Percentiles rank a stretch among this genome's conserved stretches.
phyloP scores from a whole-genome alignment of 2,888 invertebrate genomes.

The Laspeyria flexula region DNA sequence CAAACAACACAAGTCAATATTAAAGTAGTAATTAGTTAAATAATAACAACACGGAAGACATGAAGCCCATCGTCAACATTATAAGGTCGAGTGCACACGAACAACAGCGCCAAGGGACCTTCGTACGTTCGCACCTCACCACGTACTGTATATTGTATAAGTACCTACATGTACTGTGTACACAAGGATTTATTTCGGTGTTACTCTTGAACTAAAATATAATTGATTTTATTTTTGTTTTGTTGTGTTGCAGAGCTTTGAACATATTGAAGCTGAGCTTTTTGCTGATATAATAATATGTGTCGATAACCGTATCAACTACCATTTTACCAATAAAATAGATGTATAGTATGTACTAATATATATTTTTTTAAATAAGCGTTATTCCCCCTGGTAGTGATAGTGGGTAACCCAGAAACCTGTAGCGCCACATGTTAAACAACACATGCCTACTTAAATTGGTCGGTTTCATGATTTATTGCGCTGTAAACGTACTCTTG shows the following conservation, averaged over 20 bases:
- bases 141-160: constrained; percentile 2
- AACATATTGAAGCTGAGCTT: too few relatives aligned
- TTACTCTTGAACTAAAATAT: constrained; percentile 18
- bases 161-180: constrained; percentile 9
- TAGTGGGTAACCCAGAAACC: constrained; percentile 16
- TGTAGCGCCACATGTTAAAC: constrained; percentile 5
- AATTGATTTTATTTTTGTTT: constrained; percentile 5
- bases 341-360: too few relatives aligned
- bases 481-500: constrained; percentile 8
- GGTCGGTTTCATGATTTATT: constrained; percentile 11
- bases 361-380: too few relatives aligned
- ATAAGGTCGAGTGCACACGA: constrained; percentile 42
- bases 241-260: too few relatives aligned
- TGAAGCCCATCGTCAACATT: constrained; percentile 31
- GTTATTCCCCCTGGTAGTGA: background rate
- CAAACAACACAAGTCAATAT: constrained; percentile 34
- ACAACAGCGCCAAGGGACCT: constrained; percentile 34
- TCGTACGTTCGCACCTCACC: constrained; percentile 24
- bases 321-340: too few relatives aligned
- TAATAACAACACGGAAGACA: constrained; percentile 31
- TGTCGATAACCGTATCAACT: too few relatives aligned
- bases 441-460: constrained; percentile 10
- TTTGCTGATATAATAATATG: too few relatives aligned
- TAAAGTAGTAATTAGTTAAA: constrained; percentile 28
- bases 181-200: constrained; percentile 34